phyloP scores from a whole-genome alignment of 1,140 invertebrate genomes.

The Vanessa tameamea region DNA sequence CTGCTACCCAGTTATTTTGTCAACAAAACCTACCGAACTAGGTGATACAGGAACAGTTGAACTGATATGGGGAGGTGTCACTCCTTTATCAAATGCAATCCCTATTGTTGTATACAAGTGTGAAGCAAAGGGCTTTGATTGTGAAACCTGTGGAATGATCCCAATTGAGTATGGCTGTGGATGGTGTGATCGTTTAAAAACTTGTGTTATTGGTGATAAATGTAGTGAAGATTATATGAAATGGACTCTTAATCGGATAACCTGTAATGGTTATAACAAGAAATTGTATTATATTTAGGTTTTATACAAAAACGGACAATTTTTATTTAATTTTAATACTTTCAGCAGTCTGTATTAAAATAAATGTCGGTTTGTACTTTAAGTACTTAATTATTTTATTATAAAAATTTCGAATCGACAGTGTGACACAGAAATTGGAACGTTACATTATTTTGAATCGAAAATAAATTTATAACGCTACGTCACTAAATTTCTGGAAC shows the following conservation, averaged over 20 bases:
- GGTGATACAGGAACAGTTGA: conserved; percentile 37
- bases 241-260: conserved; percentile 46
- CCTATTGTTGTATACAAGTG: conserved; percentile 45
- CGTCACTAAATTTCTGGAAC: too few species aligned
- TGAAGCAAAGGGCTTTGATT: conserved; percentile 32
- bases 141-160: conserved; percentile 43
- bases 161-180: conserved; percentile 48
- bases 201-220: conserved; percentile 44
- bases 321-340: too few species aligned
- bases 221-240: conserved; percentile 43
- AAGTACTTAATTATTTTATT: too few species aligned
- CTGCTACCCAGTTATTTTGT: conserved; percentile 46
- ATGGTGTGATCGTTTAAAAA: conserved; percentile 44
- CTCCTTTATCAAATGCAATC: conserved; percentile 48
- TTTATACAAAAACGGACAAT: neutral
- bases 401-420: too few species aligned
- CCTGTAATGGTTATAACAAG: conserved; percentile 32
- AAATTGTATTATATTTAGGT: neutral
- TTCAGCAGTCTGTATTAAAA: too few species aligned
- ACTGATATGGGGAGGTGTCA: conserved; percentile 50
- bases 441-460: too few species aligned
- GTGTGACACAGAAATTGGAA: too few species aligned
- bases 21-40: conserved; percentile 16
- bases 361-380: too few species aligned
- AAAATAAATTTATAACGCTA: too few species aligned